A percentile compares a stretch with the other conserved stretches of the same genome.
These are phyloP conservation scores for Siniperca knerii DNA, from an alignment of 2,113 vertebrate species.

Conservation along the genomic window DNA sequence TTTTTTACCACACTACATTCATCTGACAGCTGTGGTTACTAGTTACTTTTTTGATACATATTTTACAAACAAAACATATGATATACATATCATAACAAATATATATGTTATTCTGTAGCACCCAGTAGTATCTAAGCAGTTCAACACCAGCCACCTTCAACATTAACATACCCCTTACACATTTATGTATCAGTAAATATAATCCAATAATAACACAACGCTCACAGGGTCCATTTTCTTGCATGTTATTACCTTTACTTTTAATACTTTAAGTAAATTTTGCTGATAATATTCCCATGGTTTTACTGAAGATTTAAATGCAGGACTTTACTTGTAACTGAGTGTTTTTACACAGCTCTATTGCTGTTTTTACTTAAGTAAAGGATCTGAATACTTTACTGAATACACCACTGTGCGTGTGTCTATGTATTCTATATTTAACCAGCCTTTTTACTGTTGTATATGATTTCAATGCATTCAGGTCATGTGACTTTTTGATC, in stretches of 20 bases:
- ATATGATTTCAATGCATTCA: background rate
- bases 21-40: background rate
- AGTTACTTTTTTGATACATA: background rate
- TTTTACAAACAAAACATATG: background rate
- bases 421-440: background rate
- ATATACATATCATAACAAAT: background rate
- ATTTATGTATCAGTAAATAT: background rate
- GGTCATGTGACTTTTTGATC: background rate
- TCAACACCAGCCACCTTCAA: background rate
- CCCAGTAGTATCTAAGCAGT: background rate
- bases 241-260: background rate
- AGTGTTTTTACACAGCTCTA: background rate
- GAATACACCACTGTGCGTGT: background rate
- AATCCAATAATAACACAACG: background rate
- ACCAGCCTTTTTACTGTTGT: background rate
- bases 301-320: background rate
- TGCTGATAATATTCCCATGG: background rate
- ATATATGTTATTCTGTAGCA: background rate
- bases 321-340: background rate
- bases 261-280: background rate
- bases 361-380: background rate
- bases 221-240: background rate
- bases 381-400: background rate
- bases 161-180: background rate
- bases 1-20: background rate